These are phyloP conservation scores for Ptilorrhoa leucosticta DNA, from an alignment of 2,113 vertebrate genomes.

Conservation along the genomic window DNA sequence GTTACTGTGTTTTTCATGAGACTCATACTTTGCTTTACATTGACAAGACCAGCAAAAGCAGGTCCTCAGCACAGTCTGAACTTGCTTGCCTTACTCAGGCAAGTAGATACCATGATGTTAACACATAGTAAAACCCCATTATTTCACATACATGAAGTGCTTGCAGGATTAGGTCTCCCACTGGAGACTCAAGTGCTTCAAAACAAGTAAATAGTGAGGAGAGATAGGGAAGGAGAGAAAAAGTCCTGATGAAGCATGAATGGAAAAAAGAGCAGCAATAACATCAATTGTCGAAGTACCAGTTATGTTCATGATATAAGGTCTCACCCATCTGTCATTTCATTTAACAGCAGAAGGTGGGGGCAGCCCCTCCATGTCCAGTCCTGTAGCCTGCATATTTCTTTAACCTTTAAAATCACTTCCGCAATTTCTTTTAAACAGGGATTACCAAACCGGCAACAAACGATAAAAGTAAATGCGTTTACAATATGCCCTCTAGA, in stretches of 20 bases:
- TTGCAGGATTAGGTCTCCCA: not conserved
- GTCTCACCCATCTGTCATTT: constrained; percentile 9
- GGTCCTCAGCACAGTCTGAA: not conserved
- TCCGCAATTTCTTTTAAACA: constrained; percentile 61
- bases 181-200: not conserved
- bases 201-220: not conserved
- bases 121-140: not conserved
- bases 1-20: not conserved
- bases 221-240: not conserved
- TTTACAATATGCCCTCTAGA: constrained; percentile 68
- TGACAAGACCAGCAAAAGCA: not conserved
- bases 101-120: not conserved
- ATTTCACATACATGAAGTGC: not conserved
- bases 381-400: constrained; percentile 51
- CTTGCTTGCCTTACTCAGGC: not conserved
- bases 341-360: not conserved
- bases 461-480: constrained; percentile 59
- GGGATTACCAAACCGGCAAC: constrained; percentile 55
- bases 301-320: not conserved
- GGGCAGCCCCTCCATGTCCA: not conserved
- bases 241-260: not conserved
- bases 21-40: not conserved
- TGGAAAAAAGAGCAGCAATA: not conserved
- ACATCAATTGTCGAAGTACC: not conserved
- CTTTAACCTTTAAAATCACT: constrained; percentile 64